Base-by-base conservation (phyloP, 2,113 vertebrate genomes). In the Camelus dromedarius region DNA sequence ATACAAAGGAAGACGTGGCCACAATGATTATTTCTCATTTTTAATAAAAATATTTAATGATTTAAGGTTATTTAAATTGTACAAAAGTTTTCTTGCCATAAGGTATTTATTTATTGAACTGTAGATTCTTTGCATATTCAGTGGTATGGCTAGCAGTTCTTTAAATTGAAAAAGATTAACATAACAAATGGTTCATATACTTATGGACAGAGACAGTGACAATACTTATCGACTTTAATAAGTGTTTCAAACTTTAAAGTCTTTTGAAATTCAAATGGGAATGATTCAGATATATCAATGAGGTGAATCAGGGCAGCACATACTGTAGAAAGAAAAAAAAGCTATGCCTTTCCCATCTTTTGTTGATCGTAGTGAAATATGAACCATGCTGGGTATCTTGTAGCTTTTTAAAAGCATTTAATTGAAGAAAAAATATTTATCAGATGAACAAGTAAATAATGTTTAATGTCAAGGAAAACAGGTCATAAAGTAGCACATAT, bases 11-110 rank as follows among this genome's bases (percentile, higher is more conserved):
- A 89, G 89, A 52, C 0, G 2, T 48, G 15, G 8, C 72, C 1
- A 81, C 38, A n/a, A 35, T 48, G 38, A 80, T 52, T 91, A 62
- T 84, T n/a, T 8, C 52, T 48, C 73, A 72, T 46, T 62, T 87
- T 89, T 19, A 52, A 54, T 91, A 54, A 94, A 85, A 88, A 38
- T 50, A 92, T 64, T 26, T 86, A 18, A 30, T 67, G 56, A 95
- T 26, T 56, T 87, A 70, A 82, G 72, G 1, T 75, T 85, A 76
- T 84, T 96, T 81, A 91, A 85, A 56, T 30, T 77, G 3, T 30
- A 22, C 13, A 60, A 91, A 89, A 32, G 60, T 66, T 64, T 72
- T 80, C 3, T 46, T 82, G 14, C 15, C 35, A 42, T 67, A 70
- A 76, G 12, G 5, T 66, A 52, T 70, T 88, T 93, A 67, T 73